These are phyloP conservation scores for Tapera naevia DNA, from an alignment of 2,797 vertebrate genomes.

Conservation along the genomic window DNA sequence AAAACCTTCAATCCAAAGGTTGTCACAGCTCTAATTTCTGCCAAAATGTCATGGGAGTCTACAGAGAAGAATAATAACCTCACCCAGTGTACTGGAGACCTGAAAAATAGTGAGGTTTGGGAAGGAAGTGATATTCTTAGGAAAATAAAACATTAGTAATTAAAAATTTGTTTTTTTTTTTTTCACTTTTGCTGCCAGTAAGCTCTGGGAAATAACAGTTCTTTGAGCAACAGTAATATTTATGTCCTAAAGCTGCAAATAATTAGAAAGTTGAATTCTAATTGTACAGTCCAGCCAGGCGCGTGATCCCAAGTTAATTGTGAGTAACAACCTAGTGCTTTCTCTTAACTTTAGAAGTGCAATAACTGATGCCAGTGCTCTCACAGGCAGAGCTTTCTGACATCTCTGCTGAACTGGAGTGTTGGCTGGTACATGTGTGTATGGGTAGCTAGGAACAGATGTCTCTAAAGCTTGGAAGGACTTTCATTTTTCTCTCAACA, in stretches of 20 bases:
- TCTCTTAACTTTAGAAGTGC: not conserved
- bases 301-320: accelerated
- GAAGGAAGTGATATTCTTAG: not conserved
- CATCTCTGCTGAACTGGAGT: not conserved
- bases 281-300: not conserved
- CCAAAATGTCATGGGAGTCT: slow-evolving; percentile 28
- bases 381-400: not conserved
- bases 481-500: not conserved
- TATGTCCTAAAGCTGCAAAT: slow-evolving; percentile 14
- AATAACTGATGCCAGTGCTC: not conserved
- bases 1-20: not conserved
- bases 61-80: not conserved
- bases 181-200: not conserved
- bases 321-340: not conserved
- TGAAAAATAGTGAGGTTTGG: slow-evolving; percentile 15
- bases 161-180: not conserved
- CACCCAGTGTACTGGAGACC: not conserved
- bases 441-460: not conserved
- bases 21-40: not conserved
- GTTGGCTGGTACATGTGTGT: not conserved
- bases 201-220: not conserved
- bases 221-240: not conserved
- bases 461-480: not conserved
- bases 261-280: not conserved
- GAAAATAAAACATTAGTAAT: slow-evolving; percentile 4